Conservation (phyloP, 2,797 vertebrate species). For the Typhlichthys eigenmanni region DNA sequence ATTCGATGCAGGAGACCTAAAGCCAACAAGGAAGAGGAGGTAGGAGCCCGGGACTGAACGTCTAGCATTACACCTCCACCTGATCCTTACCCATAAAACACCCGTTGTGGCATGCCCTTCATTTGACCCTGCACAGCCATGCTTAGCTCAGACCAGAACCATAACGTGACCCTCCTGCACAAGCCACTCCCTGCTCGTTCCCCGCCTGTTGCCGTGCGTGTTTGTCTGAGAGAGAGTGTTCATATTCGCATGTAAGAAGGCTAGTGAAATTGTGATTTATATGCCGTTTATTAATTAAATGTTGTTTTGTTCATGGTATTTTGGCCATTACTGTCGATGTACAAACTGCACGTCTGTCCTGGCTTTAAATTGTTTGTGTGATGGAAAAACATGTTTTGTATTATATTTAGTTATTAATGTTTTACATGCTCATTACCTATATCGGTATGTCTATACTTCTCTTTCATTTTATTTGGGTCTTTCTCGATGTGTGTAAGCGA, state of each 20-base stretch:
- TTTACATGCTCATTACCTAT: too few species aligned
- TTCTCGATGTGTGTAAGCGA: too few species aligned
- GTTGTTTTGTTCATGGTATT: background rate
- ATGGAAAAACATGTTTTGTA: too few species aligned
- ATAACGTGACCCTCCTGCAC: slow-evolving; percentile 27
- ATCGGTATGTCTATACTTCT: too few species aligned
- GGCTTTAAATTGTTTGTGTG: too few species aligned
- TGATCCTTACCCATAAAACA: slow-evolving; percentile 43
- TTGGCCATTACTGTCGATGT: too few species aligned
- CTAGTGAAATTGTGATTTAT: slow-evolving; percentile 13
- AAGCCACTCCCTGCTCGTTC: slow-evolving; percentile 13
- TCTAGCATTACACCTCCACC: slow-evolving; percentile 37
- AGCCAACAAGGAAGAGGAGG: slow-evolving; percentile 98
- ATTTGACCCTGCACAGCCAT: slow-evolving; percentile 28
- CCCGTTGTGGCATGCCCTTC: slow-evolving; percentile 54
- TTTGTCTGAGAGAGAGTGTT: background rate
- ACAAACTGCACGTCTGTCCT: too few species aligned
- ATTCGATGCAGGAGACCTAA: slow-evolving; percentile 87
- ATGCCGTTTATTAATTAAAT: background rate
- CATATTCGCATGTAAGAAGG: background rate
- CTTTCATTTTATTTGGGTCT: too few species aligned
- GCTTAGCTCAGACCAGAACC: slow-evolving; percentile 11
- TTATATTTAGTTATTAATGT: too few species aligned
- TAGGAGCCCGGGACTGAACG: slow-evolving; percentile 76
- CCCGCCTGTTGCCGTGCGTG: slow-evolving; percentile 8